Base-by-base conservation (phyloP, 2,888 invertebrate genomes). In the Gandaritis pyraliata region DNA sequence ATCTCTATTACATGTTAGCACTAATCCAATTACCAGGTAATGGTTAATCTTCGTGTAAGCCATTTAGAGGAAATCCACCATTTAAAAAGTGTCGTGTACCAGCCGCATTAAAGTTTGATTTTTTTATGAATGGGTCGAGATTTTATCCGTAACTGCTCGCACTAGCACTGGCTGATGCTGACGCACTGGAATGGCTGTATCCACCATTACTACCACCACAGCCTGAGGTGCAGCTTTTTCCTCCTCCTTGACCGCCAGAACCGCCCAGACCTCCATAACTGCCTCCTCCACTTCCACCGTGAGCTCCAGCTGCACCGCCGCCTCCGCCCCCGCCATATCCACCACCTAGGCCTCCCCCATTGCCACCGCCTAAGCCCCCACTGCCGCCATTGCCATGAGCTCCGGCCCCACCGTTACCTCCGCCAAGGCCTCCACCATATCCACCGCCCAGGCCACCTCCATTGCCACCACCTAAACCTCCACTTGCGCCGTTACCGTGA, bases 371-470 rank as follows among this genome's bases (percentile, higher is more conserved):
- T 29, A 6, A 29, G 2, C 33, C 51, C 12, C 51, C 39, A 23
- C 39, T 23, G 18, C 46, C 46, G 12, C 46, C n/a, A 13, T 29
- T 7, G 13, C 47, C 47, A 4, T 29, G 13, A 23, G 6, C 51
- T 39, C 51, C 51, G 11, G 10, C 33, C 10, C 33, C 33, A 33
- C 33, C 33, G 10, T 11, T 33, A 1, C 52, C 43, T 41, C 52
- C 52, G 0, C 52, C 52, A 4, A 53, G 33, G 12, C 52, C 52
- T 2, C 52, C 52, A 16, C 52, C 43, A 12, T 43, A 33, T n/a
- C 52, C 52, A 39, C 78, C 76, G 18, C 75, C 70, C 18, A 73
- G 71, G 49, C 60, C 64, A 41, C 72, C 74, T 7, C 68, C 67
- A 15, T 51, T 23, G 16, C 50, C 39, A 13, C 51, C 51, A 5